Percentiles rank a stretch among this genome's conserved stretches.
Evolutionary conservation across 2,113 vertebrate species (phyloP).

Genomic region (Calyptomena viridis): DNA sequence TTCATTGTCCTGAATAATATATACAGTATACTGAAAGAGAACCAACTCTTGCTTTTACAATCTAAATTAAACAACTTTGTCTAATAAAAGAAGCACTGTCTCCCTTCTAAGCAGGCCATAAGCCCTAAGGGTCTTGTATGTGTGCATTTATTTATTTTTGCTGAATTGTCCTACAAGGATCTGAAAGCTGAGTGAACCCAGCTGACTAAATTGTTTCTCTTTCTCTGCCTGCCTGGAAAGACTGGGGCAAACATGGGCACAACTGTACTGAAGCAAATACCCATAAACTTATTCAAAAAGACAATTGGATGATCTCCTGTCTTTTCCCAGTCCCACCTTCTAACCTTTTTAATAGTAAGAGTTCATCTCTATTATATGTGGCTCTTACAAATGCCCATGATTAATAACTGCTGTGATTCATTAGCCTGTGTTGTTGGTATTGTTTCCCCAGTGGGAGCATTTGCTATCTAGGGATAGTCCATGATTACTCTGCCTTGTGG

Average conservation of each 20-base stretch:
- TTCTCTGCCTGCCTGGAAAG: neutral
- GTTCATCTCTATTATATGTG: neutral
- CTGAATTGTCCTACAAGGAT: neutral
- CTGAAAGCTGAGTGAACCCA: neutral
- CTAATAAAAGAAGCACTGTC: conserved; percentile 14
- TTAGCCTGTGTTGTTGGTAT: conserved; percentile 36
- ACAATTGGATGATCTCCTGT: neutral
- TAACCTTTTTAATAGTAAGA: neutral
- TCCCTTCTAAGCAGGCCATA: conserved; percentile 23
- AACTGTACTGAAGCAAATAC: neutral
- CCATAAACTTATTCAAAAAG: neutral
- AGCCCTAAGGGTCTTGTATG: neutral
- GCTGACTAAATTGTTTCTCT: neutral
- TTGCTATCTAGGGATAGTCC: conserved; percentile 33
- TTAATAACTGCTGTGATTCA: conserved; percentile 57
- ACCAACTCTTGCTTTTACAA: conserved; percentile 12
- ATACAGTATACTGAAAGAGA: neutral
- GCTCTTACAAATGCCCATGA: conserved; percentile 5
- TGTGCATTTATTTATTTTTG: conserved; percentile 9
- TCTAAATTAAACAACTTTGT: conserved; percentile 58
- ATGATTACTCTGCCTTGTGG: conserved; percentile 43
- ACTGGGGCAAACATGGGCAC: neutral
- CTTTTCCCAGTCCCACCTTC: neutral
- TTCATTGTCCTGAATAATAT: conserved; percentile 38
- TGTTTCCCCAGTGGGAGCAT: conserved; percentile 56